Base-by-base conservation (phyloP, 1,140 invertebrate species). In the Eubasilissa regina region DNA sequence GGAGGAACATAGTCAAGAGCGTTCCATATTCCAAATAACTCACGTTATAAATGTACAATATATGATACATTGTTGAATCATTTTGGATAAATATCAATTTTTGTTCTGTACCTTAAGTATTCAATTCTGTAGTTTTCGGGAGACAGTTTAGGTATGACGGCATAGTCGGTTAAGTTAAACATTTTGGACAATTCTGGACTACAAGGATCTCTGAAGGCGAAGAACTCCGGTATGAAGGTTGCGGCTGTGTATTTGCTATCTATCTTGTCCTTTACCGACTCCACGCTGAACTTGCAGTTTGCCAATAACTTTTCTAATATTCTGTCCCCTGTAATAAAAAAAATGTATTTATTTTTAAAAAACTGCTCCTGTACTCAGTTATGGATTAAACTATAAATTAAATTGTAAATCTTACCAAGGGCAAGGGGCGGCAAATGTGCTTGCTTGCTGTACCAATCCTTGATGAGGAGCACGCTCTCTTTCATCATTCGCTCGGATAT, bases 231-330 rank as follows among this genome's bases (percentile, higher is more conserved):
- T 11, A 88, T 77, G n/a, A 85, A 81, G 0, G 84, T 85, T 80
- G 85, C 84, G 11, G 89, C 85, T 0, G 89, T 88, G 79, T 87
- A 89, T 79, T 86, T 88, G 80, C 86, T 85, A 75, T 90, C 89
- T 4, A 91, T 55, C 82, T 89, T 89, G 75, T 86, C 81, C 82
- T 90, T 91, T 0, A 87, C 87, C 45, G 84, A 84, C 77, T 90
- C 88, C 78, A 90, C 83, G 80, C 88, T 90, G 84, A 90, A 90
- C 79, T 91, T 91, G 64, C 75, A 75, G 15, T 62, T 43, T 0
- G 75, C 17, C 3, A 81, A 19, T 21, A 68, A 58, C 19, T 74
- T 53, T 47, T 25, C 53, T n/a, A 79, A 7, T 3, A 25, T 74
- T 15, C 25, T 75, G 21, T 79, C 78, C 19, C 68, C 78, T 79